Base-by-base conservation (phyloP, 2,888 invertebrate species). In the Sycophila texana region DNA sequence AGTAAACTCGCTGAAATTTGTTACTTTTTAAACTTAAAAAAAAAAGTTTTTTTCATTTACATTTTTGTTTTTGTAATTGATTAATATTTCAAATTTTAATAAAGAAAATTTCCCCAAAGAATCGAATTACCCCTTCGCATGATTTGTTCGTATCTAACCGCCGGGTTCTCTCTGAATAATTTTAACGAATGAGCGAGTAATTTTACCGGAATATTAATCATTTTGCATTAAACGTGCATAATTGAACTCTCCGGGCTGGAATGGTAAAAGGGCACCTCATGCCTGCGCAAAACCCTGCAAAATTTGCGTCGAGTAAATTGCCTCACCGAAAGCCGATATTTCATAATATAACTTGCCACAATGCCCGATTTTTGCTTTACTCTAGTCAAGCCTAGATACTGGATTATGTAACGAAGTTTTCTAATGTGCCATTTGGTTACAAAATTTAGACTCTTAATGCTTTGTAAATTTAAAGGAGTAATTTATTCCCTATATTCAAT, bases 141-240 rank as follows among this genome's bases (percentile, higher is more conserved):
- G n/a, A n/a, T n/a, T n/a, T n/a, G 14, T 16, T 53, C 53, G 13
- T 30, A 30, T 16, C 22, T 16, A 51, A 26, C 10, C 49, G 47
- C 47, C n/a, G n/a, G 63, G 20, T 39, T 74, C 47, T 74, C 47
- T 65, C 47, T 5, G 39, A 2, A n/a, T 63, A 10, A 47, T 26
- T 26, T 26, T 26, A 1, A 26, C 26, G 26, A 3, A 7, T n/a
- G 51, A 18, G n/a, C 60, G 30, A 75, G 67, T 60, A 39, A 75
- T 75, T 53, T 51, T 39, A 75, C n/a, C 18, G 12, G 51, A 61
- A 68, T 61, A 75, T 75, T 68, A 74, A 67, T 74, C 67, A 67
- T 60, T n/a, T 30, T 49, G 20, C 51, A 67, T 60, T 67, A 74
- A 74, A 60, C 60, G 18, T 39, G 14, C 58, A 58, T 67, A 75